phyloP scores from a whole-genome alignment of 2,888 invertebrate species.

The Galerucella nymphaeae region DNA sequence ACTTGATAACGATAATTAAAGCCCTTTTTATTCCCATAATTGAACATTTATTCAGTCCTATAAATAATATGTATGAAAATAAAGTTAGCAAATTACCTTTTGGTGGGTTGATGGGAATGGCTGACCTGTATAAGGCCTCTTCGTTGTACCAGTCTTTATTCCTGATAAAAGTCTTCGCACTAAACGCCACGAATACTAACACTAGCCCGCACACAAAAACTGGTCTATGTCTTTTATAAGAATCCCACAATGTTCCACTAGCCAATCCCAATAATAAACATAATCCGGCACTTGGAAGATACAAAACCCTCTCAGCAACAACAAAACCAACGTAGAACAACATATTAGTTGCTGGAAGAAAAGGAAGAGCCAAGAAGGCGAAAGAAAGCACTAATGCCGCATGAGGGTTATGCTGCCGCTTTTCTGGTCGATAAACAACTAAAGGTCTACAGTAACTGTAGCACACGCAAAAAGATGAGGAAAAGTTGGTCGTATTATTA shows the following conservation, averaged over 20 bases:
- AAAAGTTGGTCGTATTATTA: conserved; percentile 73
- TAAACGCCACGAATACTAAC: conserved; percentile 74
- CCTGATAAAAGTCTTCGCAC: conserved; percentile 81
- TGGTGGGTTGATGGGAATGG: conserved; percentile 93
- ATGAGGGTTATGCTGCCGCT: conserved; percentile 44
- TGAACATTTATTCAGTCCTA: no score
- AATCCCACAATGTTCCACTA: conserved; percentile 69
- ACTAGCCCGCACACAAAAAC: conserved; percentile 67
- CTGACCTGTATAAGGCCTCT: conserved; percentile 91
- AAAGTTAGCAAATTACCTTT: conserved; percentile 76
- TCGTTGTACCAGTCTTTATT: conserved; percentile 94
- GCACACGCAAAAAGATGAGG: conserved; percentile 65
- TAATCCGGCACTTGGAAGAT: conserved; percentile 95
- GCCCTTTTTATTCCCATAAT: no score
- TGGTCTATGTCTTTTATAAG: conserved; percentile 53
- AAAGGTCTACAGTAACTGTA: conserved; percentile 27
- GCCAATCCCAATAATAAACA: conserved; percentile 89
- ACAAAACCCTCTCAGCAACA: conserved; percentile 94
- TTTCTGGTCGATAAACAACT: conserved; percentile 30
- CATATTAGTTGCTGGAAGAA: conserved; percentile 94
- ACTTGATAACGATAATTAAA: no score
- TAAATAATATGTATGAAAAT: not conserved
- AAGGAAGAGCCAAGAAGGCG: conserved; percentile 88
- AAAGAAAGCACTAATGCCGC: conserved; percentile 67
- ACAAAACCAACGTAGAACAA: conserved; percentile 99